These are phyloP conservation scores for Chloroclystis v-ata DNA, from an alignment of 2,888 invertebrate species.

Conservation along the genomic window DNA sequence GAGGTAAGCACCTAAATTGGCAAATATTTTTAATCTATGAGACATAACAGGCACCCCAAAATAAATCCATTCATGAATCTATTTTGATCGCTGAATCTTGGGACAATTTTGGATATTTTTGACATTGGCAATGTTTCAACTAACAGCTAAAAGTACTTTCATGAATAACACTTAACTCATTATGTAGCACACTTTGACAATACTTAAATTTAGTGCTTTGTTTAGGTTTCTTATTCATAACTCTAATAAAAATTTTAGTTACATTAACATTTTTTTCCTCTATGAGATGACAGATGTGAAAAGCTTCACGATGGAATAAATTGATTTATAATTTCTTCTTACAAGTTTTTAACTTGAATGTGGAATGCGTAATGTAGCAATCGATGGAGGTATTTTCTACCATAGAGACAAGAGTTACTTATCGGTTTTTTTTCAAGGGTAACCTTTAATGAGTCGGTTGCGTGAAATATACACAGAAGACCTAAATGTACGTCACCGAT, in stretches of 20 bases:
- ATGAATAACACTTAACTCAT: constrained; percentile 13
- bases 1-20: no score
- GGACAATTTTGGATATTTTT: constrained; percentile 20
- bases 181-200: constrained; percentile 7
- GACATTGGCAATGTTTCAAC: constrained; percentile 17
- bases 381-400: constrained; percentile 33
- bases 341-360: constrained; percentile 21
- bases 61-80: constrained; percentile 24
- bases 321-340: no score
- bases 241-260: no score
- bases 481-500: constrained; percentile 27
- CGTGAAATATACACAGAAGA: background rate
- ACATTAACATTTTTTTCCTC: no score
- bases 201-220: background rate
- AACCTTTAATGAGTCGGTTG: constrained; percentile 49
- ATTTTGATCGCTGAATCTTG: constrained; percentile 19
- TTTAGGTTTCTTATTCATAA: background rate
- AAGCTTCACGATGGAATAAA: no score
- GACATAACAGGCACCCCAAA: constrained; percentile 10
- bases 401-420: constrained; percentile 49
- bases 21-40: no score
- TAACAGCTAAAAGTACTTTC: constrained; percentile 12
- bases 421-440: constrained; percentile 60
- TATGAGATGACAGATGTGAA: no score
- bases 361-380: constrained; percentile 35